phyloP scores from a whole-genome alignment of 2,888 invertebrate genomes.

The Polydesmus complanatus region DNA sequence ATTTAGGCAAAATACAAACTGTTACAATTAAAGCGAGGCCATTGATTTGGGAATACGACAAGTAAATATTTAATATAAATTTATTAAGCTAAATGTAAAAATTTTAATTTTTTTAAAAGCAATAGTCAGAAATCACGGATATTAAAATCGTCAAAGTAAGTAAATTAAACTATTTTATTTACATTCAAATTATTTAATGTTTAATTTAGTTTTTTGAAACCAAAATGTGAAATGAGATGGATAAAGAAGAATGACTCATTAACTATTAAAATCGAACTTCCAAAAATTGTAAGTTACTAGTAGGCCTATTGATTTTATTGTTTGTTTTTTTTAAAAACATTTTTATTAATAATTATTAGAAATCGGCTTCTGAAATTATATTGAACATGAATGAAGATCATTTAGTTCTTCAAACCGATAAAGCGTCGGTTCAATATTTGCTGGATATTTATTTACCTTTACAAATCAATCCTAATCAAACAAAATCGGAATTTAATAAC shows the following conservation, averaged over 20 bases:
- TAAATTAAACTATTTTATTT: background rate
- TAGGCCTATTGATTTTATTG: no score
- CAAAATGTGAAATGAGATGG: background rate
- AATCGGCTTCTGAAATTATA: slow-evolving; percentile 27
- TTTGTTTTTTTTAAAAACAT: no score
- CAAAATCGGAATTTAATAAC: slow-evolving; percentile 32
- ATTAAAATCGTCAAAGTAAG: background rate
- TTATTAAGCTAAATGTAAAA: no score
- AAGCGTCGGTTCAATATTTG: slow-evolving; percentile 25
- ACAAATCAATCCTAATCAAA: slow-evolving; percentile 28
- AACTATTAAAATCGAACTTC: slow-evolving; percentile 14
- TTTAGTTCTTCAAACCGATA: slow-evolving; percentile 28
- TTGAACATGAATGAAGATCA: slow-evolving; percentile 33
- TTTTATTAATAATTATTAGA: slow-evolving; percentile 23
- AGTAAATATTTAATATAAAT: no score
- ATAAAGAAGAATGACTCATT: background rate
- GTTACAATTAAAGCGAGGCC: slow-evolving; percentile 32
- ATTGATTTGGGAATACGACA: slow-evolving; percentile 16
- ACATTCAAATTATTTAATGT: slow-evolving; percentile 6
- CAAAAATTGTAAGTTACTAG: slow-evolving; percentile 11
- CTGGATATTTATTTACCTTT: slow-evolving; percentile 33
- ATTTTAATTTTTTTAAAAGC: no score
- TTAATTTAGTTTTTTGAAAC: slow-evolving; percentile 1
- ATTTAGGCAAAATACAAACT: slow-evolving; percentile 29
- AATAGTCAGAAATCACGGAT: no score